A percentile compares a stretch with the other conserved stretches of the same genome.
Conservation (phyloP, 2,888 invertebrate genomes). For the Pasiphila rectangulata region DNA sequence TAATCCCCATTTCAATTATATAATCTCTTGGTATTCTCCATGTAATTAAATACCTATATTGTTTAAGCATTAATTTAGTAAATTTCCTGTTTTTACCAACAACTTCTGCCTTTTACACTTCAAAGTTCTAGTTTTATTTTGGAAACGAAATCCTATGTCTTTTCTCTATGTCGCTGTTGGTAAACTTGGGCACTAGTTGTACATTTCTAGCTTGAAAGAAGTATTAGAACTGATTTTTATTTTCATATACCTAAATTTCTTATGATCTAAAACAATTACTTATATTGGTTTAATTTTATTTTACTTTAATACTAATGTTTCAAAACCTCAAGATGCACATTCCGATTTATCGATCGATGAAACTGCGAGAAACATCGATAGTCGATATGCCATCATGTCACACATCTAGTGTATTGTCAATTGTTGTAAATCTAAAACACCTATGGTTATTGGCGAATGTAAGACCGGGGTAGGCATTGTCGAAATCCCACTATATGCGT, state of each 20-base stretch:
- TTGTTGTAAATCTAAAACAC: constrained; percentile 25
- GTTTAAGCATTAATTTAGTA: constrained; percentile 16
- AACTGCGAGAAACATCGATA: constrained; percentile 5
- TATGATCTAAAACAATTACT: not conserved
- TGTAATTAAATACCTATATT: constrained; percentile 25
- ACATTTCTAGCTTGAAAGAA: constrained; percentile 6
- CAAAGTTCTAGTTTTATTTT: not conserved
- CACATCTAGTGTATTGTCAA: constrained; percentile 29
- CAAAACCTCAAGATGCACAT: not conserved
- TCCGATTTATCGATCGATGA: not conserved
- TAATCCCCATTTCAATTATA: constrained; percentile 26
- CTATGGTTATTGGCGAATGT: constrained; percentile 3
- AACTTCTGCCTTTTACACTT: not conserved
- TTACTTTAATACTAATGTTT: not conserved
- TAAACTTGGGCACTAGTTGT: constrained; percentile 9
- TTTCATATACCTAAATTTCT: constrained; percentile 6
- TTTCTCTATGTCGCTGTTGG: constrained; percentile 14
- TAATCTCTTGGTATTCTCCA: constrained; percentile 41
- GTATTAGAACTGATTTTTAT: constrained; percentile 11
- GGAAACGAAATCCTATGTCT: not conserved
- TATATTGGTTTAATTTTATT: not conserved
- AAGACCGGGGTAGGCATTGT: not conserved
- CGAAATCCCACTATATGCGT: too few relatives aligned
- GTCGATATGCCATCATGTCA: constrained; percentile 10
- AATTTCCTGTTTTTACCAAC: constrained; percentile 11